A percentile compares a stretch with the other conserved stretches of the same genome.
phyloP scores from a whole-genome alignment of 2,888 invertebrate genomes.

The Thumatha senex region DNA sequence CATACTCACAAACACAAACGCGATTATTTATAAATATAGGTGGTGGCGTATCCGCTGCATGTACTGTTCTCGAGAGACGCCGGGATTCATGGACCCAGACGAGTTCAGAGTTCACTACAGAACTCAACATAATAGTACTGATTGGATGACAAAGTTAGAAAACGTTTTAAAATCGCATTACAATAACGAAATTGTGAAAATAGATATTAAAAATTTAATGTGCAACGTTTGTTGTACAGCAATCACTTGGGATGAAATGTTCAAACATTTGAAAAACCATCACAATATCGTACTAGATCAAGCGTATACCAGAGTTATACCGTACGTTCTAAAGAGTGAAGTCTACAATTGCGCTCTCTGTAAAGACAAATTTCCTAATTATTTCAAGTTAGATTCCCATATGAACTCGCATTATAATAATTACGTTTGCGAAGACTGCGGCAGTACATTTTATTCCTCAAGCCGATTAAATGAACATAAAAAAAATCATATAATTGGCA shows the following conservation, averaged over 20 bases:
- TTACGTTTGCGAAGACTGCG: conserved; percentile 61
- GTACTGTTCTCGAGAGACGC: neutral
- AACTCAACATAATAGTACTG: conserved; percentile 38
- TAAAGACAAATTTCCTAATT: conserved; percentile 39
- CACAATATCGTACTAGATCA: conserved; percentile 48
- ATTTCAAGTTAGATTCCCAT: conserved; percentile 54
- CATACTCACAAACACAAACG: conserved; percentile 55
- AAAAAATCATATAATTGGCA: conserved; percentile 65
- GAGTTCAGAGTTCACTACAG: conserved; percentile 32
- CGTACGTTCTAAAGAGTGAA: conserved; percentile 42
- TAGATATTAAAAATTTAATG: conserved; percentile 52
- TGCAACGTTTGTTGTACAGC: conserved; percentile 47
- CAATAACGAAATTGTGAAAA: conserved; percentile 54
- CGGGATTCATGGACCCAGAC: neutral
- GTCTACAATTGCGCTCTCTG: conserved; percentile 56
- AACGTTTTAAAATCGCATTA: conserved; percentile 48
- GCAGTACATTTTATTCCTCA: conserved; percentile 51
- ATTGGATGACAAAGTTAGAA: conserved; percentile 42
- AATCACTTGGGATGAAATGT: conserved; percentile 54
- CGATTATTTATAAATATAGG: conserved; percentile 55
- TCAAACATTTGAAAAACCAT: conserved; percentile 47
- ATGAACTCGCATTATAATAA: conserved; percentile 68
- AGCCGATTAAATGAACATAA: conserved; percentile 57
- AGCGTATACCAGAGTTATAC: conserved; percentile 50
- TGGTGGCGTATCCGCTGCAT: conserved; percentile 7